phyloP scores from a whole-genome alignment of 2,797 vertebrate species.

The Meriones psammophilus region DNA sequence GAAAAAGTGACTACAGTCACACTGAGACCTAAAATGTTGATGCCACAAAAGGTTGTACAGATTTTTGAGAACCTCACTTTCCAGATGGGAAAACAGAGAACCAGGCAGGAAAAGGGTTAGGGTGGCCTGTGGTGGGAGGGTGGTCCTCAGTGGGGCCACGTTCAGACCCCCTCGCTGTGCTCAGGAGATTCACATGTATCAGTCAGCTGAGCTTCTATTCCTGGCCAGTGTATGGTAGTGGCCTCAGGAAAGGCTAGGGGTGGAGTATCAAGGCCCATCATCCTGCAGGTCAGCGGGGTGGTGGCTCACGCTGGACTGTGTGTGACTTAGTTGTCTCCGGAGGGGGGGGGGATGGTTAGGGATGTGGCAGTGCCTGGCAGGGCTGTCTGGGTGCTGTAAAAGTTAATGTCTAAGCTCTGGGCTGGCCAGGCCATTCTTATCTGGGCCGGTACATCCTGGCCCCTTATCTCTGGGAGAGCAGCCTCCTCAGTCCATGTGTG shows the following conservation, averaged over 20 bases:
- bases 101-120: not conserved
- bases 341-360: not conserved
- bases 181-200: not conserved
- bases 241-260: not conserved
- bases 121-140: not conserved
- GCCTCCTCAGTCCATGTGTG: not conserved
- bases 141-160: not conserved
- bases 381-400: not conserved
- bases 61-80: not conserved
- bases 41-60: not conserved
- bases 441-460: not conserved
- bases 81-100: not conserved
- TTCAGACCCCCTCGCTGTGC: not conserved
- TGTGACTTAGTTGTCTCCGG: not conserved
- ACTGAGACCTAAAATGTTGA: not conserved
- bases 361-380: not conserved
- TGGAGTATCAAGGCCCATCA: not conserved
- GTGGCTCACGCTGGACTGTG: not conserved
- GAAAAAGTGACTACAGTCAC: not conserved
- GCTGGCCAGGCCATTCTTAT: constrained; percentile 31
- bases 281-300: not conserved
- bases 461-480: constrained; percentile 61
- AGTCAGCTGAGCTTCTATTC: not conserved
- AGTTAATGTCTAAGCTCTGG: not conserved
- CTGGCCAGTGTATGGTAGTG: not conserved